Conservation (phyloP, 2,888 invertebrate species). For the Limenitis camilla region DNA sequence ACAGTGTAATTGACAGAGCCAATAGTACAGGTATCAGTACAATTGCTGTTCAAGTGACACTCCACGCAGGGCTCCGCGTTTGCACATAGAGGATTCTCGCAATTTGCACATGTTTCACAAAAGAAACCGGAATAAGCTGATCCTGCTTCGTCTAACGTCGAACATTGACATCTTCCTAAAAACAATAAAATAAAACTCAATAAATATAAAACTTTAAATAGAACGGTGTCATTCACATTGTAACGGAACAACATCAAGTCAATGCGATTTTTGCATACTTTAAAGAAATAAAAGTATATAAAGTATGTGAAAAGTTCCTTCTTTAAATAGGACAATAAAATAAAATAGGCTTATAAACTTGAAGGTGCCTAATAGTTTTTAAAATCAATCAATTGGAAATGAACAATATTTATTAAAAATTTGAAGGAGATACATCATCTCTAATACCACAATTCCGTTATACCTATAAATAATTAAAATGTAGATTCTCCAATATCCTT, state of each 20-base stretch:
- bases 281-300: too few relatives aligned
- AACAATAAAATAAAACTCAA: slow-evolving; percentile 6
- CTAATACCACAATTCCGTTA: too few relatives aligned
- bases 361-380: too few relatives aligned
- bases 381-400: too few relatives aligned
- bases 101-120: slow-evolving; percentile 69
- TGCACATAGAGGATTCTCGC: slow-evolving; percentile 65
- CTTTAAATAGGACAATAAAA: too few relatives aligned
- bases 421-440: too few relatives aligned
- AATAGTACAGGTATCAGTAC: slow-evolving; percentile 48
- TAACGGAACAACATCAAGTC: too few relatives aligned
- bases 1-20: slow-evolving; percentile 55
- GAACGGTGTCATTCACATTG: neutral
- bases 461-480: too few relatives aligned
- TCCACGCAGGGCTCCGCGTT: slow-evolving; percentile 64
- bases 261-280: too few relatives aligned
- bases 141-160: slow-evolving; percentile 35
- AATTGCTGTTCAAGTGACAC: slow-evolving; percentile 51
- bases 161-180: slow-evolving; percentile 59
- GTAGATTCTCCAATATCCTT: slow-evolving; percentile 17
- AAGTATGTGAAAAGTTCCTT: too few relatives aligned
- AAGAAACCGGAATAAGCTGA: slow-evolving; percentile 58
- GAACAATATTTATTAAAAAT: too few relatives aligned
- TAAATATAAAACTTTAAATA: neutral
- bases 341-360: too few relatives aligned